Evolutionary conservation across 2,113 vertebrate genomes (phyloP).

Genomic region (Callipepla squamata): DNA sequence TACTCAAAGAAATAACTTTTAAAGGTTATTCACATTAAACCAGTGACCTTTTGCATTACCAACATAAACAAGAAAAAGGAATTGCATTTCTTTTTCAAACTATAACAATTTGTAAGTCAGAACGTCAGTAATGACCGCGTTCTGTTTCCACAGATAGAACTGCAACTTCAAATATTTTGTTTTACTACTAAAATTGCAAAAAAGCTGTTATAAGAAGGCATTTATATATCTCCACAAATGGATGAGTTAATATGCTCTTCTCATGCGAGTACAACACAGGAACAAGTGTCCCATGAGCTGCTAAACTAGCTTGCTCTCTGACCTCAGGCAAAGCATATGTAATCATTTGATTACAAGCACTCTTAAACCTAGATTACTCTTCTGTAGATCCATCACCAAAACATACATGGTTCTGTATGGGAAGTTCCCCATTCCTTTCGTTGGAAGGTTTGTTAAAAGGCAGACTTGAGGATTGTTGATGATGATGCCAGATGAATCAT

Average conservation of each 20-base stretch:
- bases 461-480: slow-evolving; percentile 14
- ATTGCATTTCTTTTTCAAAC: neutral
- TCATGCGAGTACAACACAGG: slow-evolving; percentile 13
- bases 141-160: slow-evolving; percentile 13
- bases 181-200: slow-evolving; percentile 49
- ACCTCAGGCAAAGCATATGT: slow-evolving; percentile 37
- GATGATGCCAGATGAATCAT: slow-evolving; percentile 53
- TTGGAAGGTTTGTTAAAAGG: slow-evolving; percentile 10
- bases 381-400: slow-evolving; percentile 9
- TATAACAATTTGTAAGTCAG: neutral
- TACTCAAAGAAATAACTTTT: slow-evolving; percentile 47
- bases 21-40: slow-evolving; percentile 26
- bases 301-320: slow-evolving; percentile 23
- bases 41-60: neutral
- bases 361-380: slow-evolving; percentile 3
- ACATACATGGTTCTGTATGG: neutral
- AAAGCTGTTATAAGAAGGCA: slow-evolving; percentile 34
- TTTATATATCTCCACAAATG: slow-evolving; percentile 38
- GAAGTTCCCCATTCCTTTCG: slow-evolving; percentile 13
- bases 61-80: neutral
- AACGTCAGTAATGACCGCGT: neutral
- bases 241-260: slow-evolving; percentile 16
- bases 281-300: slow-evolving; percentile 42
- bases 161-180: neutral
- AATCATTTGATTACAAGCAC: slow-evolving; percentile 37